These are phyloP conservation scores for Cuniculus paca DNA, from an alignment of 2,797 vertebrate species.

Conservation along the genomic window DNA sequence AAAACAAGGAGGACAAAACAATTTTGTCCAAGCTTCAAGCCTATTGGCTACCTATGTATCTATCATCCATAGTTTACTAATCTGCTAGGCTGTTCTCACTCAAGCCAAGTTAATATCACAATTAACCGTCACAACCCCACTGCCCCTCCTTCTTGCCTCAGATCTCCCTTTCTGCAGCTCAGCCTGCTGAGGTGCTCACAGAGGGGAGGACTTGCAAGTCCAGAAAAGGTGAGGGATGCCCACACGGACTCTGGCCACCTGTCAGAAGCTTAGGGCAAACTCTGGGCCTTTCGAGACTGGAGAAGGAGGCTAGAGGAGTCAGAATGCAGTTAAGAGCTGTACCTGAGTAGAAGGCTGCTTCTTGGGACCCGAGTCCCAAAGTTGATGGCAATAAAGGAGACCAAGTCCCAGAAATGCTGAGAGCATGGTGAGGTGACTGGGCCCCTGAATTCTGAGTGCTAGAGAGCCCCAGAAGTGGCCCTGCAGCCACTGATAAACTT, in stretches of 20 bases:
- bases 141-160: neutral
- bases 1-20: neutral
- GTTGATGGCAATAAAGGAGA: neutral
- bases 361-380: neutral
- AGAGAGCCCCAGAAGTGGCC: no score
- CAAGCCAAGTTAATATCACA: neutral
- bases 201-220: fast-evolving
- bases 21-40: neutral
- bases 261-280: neutral
- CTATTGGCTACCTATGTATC: neutral
- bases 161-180: neutral
- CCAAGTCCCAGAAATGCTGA: neutral
- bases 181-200: neutral
- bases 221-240: neutral
- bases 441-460: neutral
- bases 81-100: neutral
- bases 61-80: neutral
- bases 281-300: neutral
- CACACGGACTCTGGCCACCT: neutral
- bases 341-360: fast-evolving
- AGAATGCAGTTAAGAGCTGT: neutral
- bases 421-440: neutral
- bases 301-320: neutral
- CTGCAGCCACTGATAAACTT: neutral
- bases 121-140: neutral